These are phyloP conservation scores for Orycteropus afer DNA, from an alignment of 2,113 vertebrate species.

Conservation along the genomic window DNA sequence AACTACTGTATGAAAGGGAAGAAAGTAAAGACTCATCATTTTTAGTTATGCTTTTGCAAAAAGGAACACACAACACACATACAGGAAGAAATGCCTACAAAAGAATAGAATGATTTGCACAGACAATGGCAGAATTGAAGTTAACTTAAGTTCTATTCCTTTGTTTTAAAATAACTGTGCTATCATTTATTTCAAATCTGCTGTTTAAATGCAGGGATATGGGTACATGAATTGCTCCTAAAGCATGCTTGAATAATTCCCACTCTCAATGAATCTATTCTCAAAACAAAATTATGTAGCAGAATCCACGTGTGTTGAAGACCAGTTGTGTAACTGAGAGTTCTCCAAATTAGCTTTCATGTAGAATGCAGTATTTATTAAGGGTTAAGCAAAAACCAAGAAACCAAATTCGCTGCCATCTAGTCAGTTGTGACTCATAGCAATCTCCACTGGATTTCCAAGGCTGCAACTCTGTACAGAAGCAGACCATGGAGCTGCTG, in stretches of 20 bases:
- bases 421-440: too few species aligned
- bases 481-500: too few species aligned
- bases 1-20: neutral
- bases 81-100: neutral
- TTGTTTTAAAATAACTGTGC: neutral
- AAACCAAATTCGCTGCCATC: too few species aligned
- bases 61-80: neutral
- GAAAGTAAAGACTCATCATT: constrained; percentile 2
- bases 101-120: neutral
- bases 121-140: neutral
- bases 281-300: neutral
- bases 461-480: too few species aligned
- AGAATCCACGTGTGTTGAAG: neutral
- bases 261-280: neutral
- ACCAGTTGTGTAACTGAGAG: neutral
- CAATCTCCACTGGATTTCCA: too few species aligned
- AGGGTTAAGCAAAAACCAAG: too few species aligned
- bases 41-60: constrained; percentile 11
- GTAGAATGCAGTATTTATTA: neutral
- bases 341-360: neutral
- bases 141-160: neutral
- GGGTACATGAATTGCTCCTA: neutral
- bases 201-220: neutral
- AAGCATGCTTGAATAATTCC: neutral
- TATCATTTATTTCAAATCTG: neutral